phyloP scores from a whole-genome alignment of 2,113 vertebrate genomes.

The Xyliphius kryptos region DNA sequence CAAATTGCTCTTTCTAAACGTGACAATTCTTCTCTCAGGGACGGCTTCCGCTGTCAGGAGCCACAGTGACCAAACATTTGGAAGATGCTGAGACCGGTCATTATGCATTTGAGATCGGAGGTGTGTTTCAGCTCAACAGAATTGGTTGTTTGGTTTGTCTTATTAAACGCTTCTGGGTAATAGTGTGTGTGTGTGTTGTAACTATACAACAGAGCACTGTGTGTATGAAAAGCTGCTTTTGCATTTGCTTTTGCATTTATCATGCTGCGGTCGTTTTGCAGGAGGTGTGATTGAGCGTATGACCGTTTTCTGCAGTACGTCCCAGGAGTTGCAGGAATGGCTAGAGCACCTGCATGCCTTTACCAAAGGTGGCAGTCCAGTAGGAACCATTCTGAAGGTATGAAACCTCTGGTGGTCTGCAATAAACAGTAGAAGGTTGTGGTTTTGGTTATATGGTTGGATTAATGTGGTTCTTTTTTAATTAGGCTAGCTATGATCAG shows the following conservation, averaged over 20 bases:
- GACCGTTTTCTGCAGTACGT: slow-evolving; percentile 77
- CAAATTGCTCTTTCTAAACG: not conserved
- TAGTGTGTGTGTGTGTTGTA: not conserved
- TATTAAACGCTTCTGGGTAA: not conserved
- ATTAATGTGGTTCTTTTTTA: no score
- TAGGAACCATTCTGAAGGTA: slow-evolving; percentile 69
- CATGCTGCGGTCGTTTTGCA: no score
- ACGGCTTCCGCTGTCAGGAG: slow-evolving; percentile 74
- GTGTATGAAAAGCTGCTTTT: no score
- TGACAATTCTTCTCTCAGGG: slow-evolving; percentile 62
- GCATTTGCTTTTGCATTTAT: no score
- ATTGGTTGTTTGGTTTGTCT: not conserved
- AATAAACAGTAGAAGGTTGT: no score
- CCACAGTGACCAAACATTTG: slow-evolving; percentile 73
- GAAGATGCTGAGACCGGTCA: slow-evolving; percentile 79
- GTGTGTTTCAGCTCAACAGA: slow-evolving; percentile 58
- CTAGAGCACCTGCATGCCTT: slow-evolving; percentile 81
- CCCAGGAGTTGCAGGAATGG: slow-evolving; percentile 89
- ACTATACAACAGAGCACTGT: not conserved
- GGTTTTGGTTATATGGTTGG: no score
- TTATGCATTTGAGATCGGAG: slow-evolving; percentile 85
- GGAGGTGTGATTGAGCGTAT: slow-evolving; percentile 75
- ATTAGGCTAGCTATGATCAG: no score
- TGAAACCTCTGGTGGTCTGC: not conserved
- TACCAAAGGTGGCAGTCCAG: slow-evolving; percentile 76